phyloP scores from a whole-genome alignment of 2,888 invertebrate species.

The Phyllotreta cruciferae region DNA sequence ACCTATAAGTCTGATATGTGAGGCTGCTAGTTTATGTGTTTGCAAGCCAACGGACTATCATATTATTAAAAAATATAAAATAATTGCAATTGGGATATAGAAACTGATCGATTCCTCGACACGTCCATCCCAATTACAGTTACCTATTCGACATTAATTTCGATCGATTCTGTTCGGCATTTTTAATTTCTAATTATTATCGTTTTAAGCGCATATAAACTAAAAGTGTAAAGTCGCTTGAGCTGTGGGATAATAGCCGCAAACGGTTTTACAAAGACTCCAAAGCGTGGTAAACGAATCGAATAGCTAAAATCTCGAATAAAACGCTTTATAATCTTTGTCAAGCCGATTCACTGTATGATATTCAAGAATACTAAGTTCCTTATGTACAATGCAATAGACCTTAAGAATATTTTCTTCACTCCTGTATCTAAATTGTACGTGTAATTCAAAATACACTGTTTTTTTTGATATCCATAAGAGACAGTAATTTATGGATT shows the following conservation, averaged over 20 bases:
- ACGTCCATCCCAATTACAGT: too few relatives aligned
- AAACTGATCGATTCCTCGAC: too few relatives aligned
- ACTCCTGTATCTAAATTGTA: slow-evolving; percentile 17
- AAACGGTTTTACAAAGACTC: slow-evolving; percentile 1
- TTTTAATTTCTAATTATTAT: slow-evolving; percentile 6
- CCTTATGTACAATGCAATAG: slow-evolving; percentile 30
- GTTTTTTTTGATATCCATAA: neutral
- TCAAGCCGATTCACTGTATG: neutral
- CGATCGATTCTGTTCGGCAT: slow-evolving; percentile 24
- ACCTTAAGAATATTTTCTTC: slow-evolving; percentile 15
- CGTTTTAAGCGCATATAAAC: slow-evolving; percentile 11
- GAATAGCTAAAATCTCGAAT: neutral
- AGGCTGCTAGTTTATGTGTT: slow-evolving; percentile 57
- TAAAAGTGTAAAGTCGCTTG: slow-evolving; percentile 25
- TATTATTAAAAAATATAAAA: slow-evolving; percentile 26
- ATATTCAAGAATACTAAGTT: slow-evolving; percentile 24
- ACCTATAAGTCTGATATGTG: slow-evolving; percentile 56
- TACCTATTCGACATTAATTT: slow-evolving; percentile 5
- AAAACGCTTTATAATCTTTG: too few relatives aligned
- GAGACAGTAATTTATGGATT: neutral
- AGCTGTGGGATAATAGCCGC: slow-evolving; percentile 29
- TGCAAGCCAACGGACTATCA: slow-evolving; percentile 53
- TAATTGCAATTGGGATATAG: slow-evolving; percentile 13
- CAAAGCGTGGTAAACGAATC: neutral
- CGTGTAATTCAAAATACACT: slow-evolving; percentile 2